Evolutionary conservation across 2,797 vertebrate genomes (phyloP), one percentile per base, ranked within the genome.

Genomic region (Nyctibius grandis): DNA sequence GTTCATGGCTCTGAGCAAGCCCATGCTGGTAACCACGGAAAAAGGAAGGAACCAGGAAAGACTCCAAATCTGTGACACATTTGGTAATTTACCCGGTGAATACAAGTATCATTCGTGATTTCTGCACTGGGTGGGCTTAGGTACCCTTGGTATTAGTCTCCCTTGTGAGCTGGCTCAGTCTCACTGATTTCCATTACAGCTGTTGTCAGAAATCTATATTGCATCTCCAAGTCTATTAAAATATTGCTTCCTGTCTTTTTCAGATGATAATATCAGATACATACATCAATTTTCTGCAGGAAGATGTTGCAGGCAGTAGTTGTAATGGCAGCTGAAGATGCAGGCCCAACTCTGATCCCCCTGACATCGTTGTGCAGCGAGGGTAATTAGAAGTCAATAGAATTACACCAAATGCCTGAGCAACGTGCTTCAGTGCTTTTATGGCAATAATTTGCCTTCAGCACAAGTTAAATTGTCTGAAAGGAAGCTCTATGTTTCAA

Each of bases 401-500:
- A 83, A 81, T 25, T 67, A 47, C 73, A 65, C 19, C 63, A n/a
- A 93, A 95, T 26, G 47, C 80, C 73, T 33, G 36, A 80, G 77
- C 77, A 75, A 57, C 4, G n/a, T 45, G 69, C 77, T 80, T 81
- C 60, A 34, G 73, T 50, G 57, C 81, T 91, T 96, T 91, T 61
- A 94, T 25, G 80, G 75, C 79, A 64, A 29, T n/a, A 17, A 80
- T 77, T 77, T 85, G 88, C 90, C 88, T 91, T 83, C 79, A 42
- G 88, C 75, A 94, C 76, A 38, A 80, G 90, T 90, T 89, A 85
- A 96, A 96, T 95, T 73, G 88, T 44, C 72, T 94, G 94, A 92
- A 89, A 96, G 88, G 80, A 91, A 88, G 88, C 86, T 74, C 81
- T 63, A 64, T 83, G 76, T 96, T 96, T 94, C 95, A 88, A 60